phyloP scores from a whole-genome alignment of 2,888 invertebrate genomes.

The Eupithecia subumbrata region DNA sequence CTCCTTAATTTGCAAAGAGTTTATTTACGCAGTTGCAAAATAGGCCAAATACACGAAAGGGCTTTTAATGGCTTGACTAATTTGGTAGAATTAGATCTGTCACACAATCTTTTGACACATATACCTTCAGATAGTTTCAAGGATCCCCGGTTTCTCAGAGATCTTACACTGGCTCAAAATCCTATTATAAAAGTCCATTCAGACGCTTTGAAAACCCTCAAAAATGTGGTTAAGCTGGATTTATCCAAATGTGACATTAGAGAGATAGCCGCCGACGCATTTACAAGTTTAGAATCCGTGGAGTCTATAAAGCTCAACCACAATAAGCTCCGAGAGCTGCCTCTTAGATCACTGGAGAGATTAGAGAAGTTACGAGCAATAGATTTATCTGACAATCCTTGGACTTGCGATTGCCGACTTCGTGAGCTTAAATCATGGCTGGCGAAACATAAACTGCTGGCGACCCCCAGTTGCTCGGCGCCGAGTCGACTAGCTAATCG shows the following conservation, averaged over 20 bases:
- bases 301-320: constrained; percentile 92
- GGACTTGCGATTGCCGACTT: constrained; percentile 94
- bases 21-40: constrained; percentile 91
- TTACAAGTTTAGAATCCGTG: constrained; percentile 89
- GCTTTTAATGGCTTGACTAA: constrained; percentile 95
- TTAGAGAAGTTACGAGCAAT: constrained; percentile 90
- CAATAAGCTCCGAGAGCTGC: constrained; percentile 90
- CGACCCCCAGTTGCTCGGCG: constrained; percentile 90
- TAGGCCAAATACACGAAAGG: constrained; percentile 92
- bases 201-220: constrained; percentile 89
- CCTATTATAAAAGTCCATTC: constrained; percentile 91
- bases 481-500: constrained; percentile 88
- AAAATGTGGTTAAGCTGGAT: constrained; percentile 92
- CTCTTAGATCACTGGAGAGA: constrained; percentile 89
- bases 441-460: constrained; percentile 89
- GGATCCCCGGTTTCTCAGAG: constrained; percentile 91
- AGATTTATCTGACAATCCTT: constrained; percentile 93
- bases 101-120: constrained; percentile 91
- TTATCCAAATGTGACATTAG: constrained; percentile 92
- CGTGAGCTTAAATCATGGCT: constrained; percentile 93
- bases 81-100: constrained; percentile 94
- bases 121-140: constrained; percentile 92
- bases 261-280: constrained; percentile 88
- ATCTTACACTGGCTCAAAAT: constrained; percentile 91
- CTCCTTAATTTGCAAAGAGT: constrained; percentile 94